A percentile compares a stretch with the other conserved stretches of the same genome.
phyloP scores from a whole-genome alignment of 1,140 invertebrate genomes.

The Armadillidium nasatum region DNA sequence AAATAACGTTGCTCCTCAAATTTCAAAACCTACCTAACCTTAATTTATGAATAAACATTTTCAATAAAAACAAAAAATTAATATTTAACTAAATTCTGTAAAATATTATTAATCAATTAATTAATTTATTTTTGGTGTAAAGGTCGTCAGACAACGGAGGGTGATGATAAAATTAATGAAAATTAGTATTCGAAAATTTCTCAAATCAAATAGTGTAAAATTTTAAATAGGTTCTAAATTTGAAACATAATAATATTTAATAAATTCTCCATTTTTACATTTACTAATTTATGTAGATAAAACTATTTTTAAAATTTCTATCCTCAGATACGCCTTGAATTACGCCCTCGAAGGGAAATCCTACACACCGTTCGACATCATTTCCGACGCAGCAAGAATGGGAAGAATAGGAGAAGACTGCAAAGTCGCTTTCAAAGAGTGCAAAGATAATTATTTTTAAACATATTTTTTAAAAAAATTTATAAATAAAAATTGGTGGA shows the following conservation, averaged over 20 bases:
- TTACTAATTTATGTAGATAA: not conserved
- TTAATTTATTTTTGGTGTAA: no score
- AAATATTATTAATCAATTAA: no score
- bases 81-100: not conserved
- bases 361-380: slow-evolving; percentile 66
- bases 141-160: no score
- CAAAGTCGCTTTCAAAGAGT: slow-evolving; percentile 70
- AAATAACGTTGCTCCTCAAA: no score
- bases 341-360: slow-evolving; percentile 69
- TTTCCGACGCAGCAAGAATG: slow-evolving; percentile 74
- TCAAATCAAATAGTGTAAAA: not conserved
- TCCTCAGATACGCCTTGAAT: slow-evolving; percentile 72
- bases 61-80: no score
- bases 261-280: not conserved
- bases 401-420: slow-evolving; percentile 79
- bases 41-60: no score
- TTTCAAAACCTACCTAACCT: no score
- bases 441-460: slow-evolving; percentile 69
- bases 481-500: no score
- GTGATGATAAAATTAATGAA: no score
- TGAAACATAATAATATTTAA: not conserved
- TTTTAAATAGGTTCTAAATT: not conserved
- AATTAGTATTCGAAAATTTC: not conserved
- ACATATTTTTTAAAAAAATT: no score
- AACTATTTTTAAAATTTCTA: no score